Evolutionary conservation across 2,113 vertebrate species (phyloP).

Genomic region (Pachycephala philippinensis): DNA sequence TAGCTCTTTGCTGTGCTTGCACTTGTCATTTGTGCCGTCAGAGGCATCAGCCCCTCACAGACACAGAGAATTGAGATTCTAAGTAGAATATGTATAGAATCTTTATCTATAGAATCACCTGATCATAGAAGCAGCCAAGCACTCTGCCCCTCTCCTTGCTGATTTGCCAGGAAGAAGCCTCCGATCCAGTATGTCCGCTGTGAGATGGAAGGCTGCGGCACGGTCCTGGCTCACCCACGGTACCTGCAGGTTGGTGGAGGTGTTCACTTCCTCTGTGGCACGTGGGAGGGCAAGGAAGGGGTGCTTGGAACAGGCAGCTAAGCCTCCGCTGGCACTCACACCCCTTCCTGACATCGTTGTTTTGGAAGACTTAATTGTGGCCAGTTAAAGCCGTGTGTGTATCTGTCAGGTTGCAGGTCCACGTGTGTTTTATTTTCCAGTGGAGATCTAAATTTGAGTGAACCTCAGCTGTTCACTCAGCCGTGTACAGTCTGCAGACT

Average conservation of each 20-base stretch:
- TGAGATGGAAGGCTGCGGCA: slow-evolving; percentile 97
- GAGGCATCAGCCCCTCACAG: background rate
- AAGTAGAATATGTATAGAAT: background rate
- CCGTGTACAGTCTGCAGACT: background rate
- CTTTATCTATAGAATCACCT: background rate
- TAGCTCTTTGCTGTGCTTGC: background rate
- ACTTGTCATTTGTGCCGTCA: background rate
- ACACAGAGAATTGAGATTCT: background rate
- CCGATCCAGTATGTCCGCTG: slow-evolving; percentile 97
- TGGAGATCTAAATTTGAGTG: background rate
- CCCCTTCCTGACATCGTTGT: background rate
- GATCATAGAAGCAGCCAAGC: background rate
- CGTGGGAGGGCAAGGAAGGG: background rate
- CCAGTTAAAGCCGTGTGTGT: background rate
- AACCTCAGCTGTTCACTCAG: background rate
- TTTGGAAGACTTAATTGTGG: background rate
- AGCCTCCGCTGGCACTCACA: background rate
- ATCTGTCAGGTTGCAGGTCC: background rate
- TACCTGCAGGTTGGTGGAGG: slow-evolving; percentile 86
- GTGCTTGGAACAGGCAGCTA: background rate
- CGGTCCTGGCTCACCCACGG: slow-evolving; percentile 92
- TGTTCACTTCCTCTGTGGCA: background rate
- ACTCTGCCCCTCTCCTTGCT: background rate
- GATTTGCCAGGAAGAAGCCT: slow-evolving; percentile 88
- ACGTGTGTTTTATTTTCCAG: background rate